phyloP scores from a whole-genome alignment of 2,888 invertebrate species.

The Drosophila mimetica region DNA sequence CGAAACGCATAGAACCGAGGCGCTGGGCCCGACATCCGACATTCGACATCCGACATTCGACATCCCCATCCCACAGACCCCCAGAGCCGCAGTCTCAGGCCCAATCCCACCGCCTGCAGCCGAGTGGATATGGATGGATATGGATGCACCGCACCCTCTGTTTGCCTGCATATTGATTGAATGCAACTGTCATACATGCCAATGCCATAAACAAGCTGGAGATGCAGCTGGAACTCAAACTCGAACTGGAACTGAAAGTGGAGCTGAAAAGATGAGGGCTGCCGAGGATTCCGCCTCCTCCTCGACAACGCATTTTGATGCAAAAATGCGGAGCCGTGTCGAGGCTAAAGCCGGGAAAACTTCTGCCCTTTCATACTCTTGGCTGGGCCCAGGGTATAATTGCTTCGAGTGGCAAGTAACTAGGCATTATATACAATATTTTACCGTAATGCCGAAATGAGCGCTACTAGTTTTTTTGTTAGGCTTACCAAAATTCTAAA shows the following conservation, averaged over 20 bases:
- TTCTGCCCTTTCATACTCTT: constrained; percentile 18
- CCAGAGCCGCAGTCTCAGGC: background rate
- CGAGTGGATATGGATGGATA: constrained; percentile 21
- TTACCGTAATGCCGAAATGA: background rate
- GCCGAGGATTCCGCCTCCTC: background rate
- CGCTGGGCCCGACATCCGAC: constrained; percentile 18
- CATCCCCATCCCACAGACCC: constrained; percentile 3
- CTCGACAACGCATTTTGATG: constrained; percentile 32
- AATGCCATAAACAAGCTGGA: constrained; percentile 62
- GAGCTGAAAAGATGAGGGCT: constrained; percentile 18
- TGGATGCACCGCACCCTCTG: constrained; percentile 18
- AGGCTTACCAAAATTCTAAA: too few species aligned
- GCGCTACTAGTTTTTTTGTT: too few species aligned
- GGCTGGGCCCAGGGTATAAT: background rate
- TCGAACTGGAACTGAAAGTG: constrained; percentile 11
- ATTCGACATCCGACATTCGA: constrained; percentile 13
- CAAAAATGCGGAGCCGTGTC: constrained; percentile 48
- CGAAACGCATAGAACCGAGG: constrained; percentile 52
- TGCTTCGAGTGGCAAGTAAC: background rate
- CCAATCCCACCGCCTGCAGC: constrained; percentile 10
- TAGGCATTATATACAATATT: background rate
- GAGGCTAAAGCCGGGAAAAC: constrained; percentile 24
- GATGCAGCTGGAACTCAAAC: constrained; percentile 28
- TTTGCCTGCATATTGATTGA: constrained; percentile 65
- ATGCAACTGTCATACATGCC: constrained; percentile 69